Evolutionary conservation across 2,888 invertebrate genomes (phyloP).

Genomic region (Blera fallax): DNA sequence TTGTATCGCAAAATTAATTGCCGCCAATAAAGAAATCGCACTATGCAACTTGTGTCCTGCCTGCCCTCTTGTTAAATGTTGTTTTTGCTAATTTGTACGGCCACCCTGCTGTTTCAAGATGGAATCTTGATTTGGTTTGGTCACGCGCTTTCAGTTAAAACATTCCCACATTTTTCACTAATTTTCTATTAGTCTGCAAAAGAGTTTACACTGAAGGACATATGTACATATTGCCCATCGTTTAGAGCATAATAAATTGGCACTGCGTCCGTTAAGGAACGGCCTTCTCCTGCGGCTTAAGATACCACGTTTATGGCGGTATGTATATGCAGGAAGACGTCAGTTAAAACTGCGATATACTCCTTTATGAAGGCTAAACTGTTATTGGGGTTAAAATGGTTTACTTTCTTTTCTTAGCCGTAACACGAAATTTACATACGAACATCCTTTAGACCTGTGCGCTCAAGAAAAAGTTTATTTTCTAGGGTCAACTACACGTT

Average conservation of each 20-base stretch:
- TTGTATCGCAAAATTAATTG: slow-evolving; percentile 52
- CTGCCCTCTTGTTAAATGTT: slow-evolving; percentile 15
- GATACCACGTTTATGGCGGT: slow-evolving; percentile 24
- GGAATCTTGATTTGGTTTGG: slow-evolving; percentile 53
- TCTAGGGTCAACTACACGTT: not conserved
- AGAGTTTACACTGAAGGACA: slow-evolving; percentile 47
- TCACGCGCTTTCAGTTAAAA: slow-evolving; percentile 59
- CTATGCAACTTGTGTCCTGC: slow-evolving; percentile 52
- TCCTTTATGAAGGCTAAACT: not conserved
- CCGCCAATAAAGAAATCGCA: slow-evolving; percentile 48
- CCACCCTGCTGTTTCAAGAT: not conserved
- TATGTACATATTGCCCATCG: not conserved
- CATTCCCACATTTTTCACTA: slow-evolving; percentile 35
- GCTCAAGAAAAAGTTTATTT: slow-evolving; percentile 3
- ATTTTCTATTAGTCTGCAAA: slow-evolving; percentile 47
- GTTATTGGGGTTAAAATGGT: slow-evolving; percentile 42
- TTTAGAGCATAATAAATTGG: slow-evolving; percentile 50
- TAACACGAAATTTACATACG: slow-evolving; percentile 50
- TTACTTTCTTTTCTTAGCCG: slow-evolving; percentile 15
- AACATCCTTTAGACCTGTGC: slow-evolving; percentile 22
- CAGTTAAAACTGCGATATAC: slow-evolving; percentile 49
- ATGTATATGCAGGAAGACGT: slow-evolving; percentile 55
- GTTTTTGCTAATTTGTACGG: slow-evolving; percentile 1
- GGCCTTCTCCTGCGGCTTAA: slow-evolving; percentile 24
- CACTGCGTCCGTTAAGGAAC: slow-evolving; percentile 29